phyloP scores from a whole-genome alignment of 37 sponge, comb jelly and placozoan genomes.

The Ianthella basta region DNA sequence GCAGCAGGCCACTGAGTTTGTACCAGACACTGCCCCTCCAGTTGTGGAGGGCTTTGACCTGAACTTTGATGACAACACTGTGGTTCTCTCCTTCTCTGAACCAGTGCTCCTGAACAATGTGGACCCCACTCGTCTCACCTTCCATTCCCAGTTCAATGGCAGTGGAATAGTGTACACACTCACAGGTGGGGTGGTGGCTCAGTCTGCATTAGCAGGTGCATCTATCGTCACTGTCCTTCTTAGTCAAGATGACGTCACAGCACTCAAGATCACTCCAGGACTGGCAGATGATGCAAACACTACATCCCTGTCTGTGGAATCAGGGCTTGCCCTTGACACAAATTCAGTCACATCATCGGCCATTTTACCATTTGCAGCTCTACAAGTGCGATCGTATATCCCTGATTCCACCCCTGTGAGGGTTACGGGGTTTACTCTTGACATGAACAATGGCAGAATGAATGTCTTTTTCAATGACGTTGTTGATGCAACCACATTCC shows the following conservation, averaged over 20 bases:
- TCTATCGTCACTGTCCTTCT: slow-evolving; percentile 53
- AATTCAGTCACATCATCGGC: slow-evolving; percentile 35
- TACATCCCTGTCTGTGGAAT: slow-evolving; percentile 53
- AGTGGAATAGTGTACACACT: slow-evolving; percentile 9
- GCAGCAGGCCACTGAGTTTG: slow-evolving; percentile 16
- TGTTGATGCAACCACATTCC: slow-evolving; percentile 60
- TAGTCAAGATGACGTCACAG: slow-evolving; percentile 56
- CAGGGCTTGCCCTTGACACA: slow-evolving; percentile 71
- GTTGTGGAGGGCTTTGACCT: slow-evolving; percentile 48
- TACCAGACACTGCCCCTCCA: slow-evolving; percentile 69
- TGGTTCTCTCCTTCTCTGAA: slow-evolving; percentile 76
- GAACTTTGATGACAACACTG: slow-evolving; percentile 58
- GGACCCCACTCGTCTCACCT: slow-evolving; percentile 33
- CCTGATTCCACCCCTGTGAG: slow-evolving; percentile 52
- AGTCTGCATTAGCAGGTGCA: slow-evolving; percentile 47
- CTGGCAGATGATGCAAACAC: slow-evolving; percentile 48
- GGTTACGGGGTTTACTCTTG: slow-evolving; percentile 59
- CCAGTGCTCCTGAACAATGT: slow-evolving; percentile 62
- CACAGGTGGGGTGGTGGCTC: slow-evolving; percentile 52
- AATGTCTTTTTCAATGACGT: slow-evolving; percentile 70
- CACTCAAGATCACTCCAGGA: slow-evolving; percentile 47
- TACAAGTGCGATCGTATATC: slow-evolving; percentile 48
- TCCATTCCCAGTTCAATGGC: slow-evolving; percentile 24
- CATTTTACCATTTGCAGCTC: slow-evolving; percentile 31
- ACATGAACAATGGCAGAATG: slow-evolving; percentile 71